Evolutionary conservation across 2,113 vertebrate genomes (phyloP), one percentile per base, ranked within the genome.

Genomic region (Ascaphus truei): DNA sequence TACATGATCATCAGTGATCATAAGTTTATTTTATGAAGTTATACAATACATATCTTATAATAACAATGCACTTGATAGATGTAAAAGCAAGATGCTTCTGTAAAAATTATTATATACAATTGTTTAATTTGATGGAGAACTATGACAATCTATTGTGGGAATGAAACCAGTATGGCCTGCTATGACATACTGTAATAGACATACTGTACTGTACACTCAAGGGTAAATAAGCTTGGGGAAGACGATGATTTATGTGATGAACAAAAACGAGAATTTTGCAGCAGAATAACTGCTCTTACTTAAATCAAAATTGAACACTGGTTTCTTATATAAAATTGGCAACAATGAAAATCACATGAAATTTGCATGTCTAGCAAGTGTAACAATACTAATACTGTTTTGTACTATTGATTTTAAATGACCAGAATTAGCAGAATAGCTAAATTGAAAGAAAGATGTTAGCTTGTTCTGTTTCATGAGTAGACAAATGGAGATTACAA

Each of bases 161-260:
- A 45, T 50, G 43, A 39, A 60, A 51, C 60, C 56, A 59, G 56
- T 52, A 26, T 41, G 56, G 57, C 45, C 36, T 55, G 50, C 8
- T 18, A 66, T 45, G 51, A 51, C 43, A 52, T n/a, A n/a, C n/a
- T n/a, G n/a, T 30, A 61, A 15, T 45, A 51, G 57, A 37, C 33
- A 58, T n/a, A n/a, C n/a, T n/a, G n/a, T n/a, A n/a, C n/a, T n/a
- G n/a, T 59, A 71, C 58, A 71, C 67, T 71, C 45, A 71, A 71
- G 67, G 57, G 57, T 61, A 61, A 71, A 71, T 61, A 71, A 52
- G 67, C 57, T 15, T 71, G 57, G 56, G 52, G 25, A 71, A 31
- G 45, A 61, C 61, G 66, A 58, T 61, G 67, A 52, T 61, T 71
- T 71, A 61, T 61, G 56, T 61, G 67, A 52, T 61, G 57, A 71